phyloP scores from a whole-genome alignment of 2,888 invertebrate genomes.

The Diarsia dahlii region DNA sequence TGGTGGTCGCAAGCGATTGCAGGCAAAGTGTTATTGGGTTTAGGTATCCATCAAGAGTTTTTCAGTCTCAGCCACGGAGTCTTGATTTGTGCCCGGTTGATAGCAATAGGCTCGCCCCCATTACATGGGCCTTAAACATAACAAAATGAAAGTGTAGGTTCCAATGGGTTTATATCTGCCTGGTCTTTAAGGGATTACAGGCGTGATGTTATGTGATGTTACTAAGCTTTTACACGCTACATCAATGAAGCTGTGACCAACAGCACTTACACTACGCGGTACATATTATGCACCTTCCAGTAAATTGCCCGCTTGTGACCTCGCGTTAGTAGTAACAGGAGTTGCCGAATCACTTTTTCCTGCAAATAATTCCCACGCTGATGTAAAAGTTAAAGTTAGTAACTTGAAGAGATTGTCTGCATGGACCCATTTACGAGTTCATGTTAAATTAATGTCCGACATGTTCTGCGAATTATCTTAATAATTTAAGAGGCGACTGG shows the following conservation, averaged over 20 bases:
- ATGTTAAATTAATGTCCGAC: slow-evolving; percentile 34
- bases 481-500: slow-evolving; percentile 24
- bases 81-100: no score
- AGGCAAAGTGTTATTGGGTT: no score
- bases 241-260: slow-evolving; percentile 25
- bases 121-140: no score
- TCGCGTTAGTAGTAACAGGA: slow-evolving; percentile 47
- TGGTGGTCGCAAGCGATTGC: no score
- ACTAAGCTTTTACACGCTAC: slow-evolving; percentile 11
- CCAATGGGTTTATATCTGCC: no score
- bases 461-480: slow-evolving; percentile 13
- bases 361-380: slow-evolving; percentile 40
- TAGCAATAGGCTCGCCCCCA: no score
- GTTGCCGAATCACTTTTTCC: slow-evolving; percentile 50
- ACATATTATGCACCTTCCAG: slow-evolving; percentile 37
- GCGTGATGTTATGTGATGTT: no score
- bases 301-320: slow-evolving; percentile 39
- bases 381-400: slow-evolving; percentile 32
- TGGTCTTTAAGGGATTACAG: no score
- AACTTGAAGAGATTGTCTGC: slow-evolving; percentile 37
- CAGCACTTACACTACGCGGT: slow-evolving; percentile 32
- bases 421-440: slow-evolving; percentile 18
- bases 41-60: no score
- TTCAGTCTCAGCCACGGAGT: no score
- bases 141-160: no score